Evolutionary conservation across 2,888 invertebrate genomes (phyloP).

Genomic region (Hirudinaria manillensis): DNA sequence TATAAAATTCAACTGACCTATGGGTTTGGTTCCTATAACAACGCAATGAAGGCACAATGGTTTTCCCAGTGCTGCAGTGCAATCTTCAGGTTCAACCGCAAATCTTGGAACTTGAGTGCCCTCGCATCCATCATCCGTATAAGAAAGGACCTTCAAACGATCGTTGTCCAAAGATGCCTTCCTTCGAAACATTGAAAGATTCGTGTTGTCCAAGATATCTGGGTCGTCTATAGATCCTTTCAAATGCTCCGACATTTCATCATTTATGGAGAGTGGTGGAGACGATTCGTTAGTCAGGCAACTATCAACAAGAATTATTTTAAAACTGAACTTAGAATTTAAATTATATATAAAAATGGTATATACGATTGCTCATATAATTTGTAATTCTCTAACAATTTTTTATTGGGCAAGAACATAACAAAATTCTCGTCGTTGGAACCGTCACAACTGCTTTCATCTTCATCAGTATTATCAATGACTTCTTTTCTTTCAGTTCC

Average conservation of each 20-base stretch:
- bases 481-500: conserved; percentile 10
- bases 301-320: no score
- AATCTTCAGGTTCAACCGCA: not conserved
- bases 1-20: not conserved
- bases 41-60: not conserved
- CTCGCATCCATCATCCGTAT: not conserved
- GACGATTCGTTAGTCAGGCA: no score
- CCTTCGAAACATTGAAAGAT: not conserved
- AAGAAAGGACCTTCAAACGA: not conserved
- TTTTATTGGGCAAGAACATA: not conserved
- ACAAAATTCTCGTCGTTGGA: not conserved
- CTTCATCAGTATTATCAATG: not conserved
- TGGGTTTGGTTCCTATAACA: not conserved
- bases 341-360: no score
- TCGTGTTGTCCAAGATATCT: not conserved
- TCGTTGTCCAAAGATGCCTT: not conserved
- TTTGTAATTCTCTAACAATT: not conserved
- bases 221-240: not conserved
- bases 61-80: not conserved
- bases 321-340: no score
- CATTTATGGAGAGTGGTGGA: no score
- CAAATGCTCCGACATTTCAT: no score
- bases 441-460: not conserved
- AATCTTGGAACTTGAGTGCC: not conserved
- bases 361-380: no score